Base-by-base conservation (phyloP, 2,888 invertebrate species). In the Bembecia ichneumoniformis region DNA sequence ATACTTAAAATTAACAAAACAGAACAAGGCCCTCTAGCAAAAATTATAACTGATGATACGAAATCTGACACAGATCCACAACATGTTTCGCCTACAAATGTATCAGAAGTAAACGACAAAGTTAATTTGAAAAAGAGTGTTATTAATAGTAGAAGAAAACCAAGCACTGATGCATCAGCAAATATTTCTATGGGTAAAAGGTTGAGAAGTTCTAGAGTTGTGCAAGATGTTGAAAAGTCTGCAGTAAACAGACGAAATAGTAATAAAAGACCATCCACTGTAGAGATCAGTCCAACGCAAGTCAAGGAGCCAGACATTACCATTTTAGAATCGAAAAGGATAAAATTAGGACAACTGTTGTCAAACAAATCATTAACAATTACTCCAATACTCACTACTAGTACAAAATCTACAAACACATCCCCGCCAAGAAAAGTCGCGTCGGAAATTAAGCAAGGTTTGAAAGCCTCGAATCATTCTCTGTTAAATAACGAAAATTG, bases 1-100 rank as follows among this genome's bases (percentile, higher is more conserved):
- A 90, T 91, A 58, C 77, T 91, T 61, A 91, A 91, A 77, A 91
- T 91, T 59, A 90, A 91, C 68, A 91, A 91, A 79, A 88, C 89
- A 62, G 89, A 88, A 60, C 83, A 86, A 67, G 88, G 87, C 55
- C 57, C 87, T 58, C 83, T 84, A 56, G 77, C 87, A 43, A 82
- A 88, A 76, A 82, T 87, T 54, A 77, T 88, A 50, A 86, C 86
- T 51, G 88, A 88, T 68, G 84, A 86, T 44, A 49, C 61, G 9
- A 74, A 71, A 53, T 60, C 71, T 50, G 77, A 77, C 28, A 58
- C 60, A 51, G 54, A 60, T 46, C 66, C 71, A 54, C 64, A 64
- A 53, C 63, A 62, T 35, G 64, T 59, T 57, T 20, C 14, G 4
- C 13, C 13, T 7, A 58, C 56, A 46, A 74, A 74, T 64, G 68